Percentiles rank a stretch among this genome's conserved stretches.
Evolutionary conservation across 2,113 vertebrate genomes (phyloP).

Genomic region (Fregata magnificens): DNA sequence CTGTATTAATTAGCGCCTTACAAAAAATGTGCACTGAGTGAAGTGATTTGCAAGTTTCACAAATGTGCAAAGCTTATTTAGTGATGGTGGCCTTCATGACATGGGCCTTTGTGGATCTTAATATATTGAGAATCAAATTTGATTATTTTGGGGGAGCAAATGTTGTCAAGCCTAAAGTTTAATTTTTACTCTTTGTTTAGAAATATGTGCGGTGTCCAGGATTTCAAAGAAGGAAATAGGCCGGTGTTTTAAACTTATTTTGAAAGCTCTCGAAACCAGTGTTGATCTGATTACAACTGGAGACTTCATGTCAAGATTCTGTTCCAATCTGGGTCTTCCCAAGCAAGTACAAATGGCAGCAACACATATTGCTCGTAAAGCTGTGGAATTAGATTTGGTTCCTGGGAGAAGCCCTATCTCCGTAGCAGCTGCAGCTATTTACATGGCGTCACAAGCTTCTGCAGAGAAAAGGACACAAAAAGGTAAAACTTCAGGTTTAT

Average conservation of each 20-base stretch:
- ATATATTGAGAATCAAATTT: not conserved
- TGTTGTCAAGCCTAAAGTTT: not conserved
- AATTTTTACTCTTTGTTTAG: constrained; percentile 67
- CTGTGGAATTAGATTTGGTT: constrained; percentile 94
- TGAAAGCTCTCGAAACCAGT: constrained; percentile 98
- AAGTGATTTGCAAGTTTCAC: not conserved
- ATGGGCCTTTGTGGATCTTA: not conserved
- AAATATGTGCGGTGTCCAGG: constrained; percentile 97
- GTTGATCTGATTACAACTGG: constrained; percentile 98
- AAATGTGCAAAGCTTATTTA: not conserved
- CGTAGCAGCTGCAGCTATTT: constrained; percentile 96
- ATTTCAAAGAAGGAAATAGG: constrained; percentile 99
- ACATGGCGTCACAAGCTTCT: constrained; percentile 98
- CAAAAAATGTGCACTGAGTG: not conserved
- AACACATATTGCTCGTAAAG: constrained; percentile 94
- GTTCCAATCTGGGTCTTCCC: constrained; percentile 95
- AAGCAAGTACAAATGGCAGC: constrained; percentile 99
- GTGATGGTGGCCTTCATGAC: not conserved
- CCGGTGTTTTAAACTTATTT: constrained; percentile 96
- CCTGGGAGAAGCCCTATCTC: constrained; percentile 97
- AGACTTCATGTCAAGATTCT: constrained; percentile 99
- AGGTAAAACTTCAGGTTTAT: constrained; percentile 71
- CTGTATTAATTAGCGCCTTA: not conserved
- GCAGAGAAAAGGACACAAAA: constrained; percentile 98
- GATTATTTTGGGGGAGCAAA: not conserved